phyloP scores from a whole-genome alignment of 2,113 vertebrate species.

The Paedocypris sp. region DNA sequence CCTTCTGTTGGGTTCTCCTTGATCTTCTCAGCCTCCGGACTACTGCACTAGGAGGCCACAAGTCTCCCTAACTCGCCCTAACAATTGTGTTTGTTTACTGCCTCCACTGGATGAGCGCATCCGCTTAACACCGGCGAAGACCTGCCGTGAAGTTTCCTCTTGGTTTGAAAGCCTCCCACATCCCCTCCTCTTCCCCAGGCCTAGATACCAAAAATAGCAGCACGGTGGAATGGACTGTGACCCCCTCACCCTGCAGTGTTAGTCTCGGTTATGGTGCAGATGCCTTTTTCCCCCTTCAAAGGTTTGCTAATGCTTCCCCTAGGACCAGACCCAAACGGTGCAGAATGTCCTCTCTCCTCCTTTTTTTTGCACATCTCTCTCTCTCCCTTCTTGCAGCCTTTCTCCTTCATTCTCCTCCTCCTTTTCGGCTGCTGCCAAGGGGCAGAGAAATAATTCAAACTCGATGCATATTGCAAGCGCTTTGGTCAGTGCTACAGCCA shows the following conservation, averaged over 20 bases:
- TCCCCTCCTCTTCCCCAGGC: conserved; percentile 10
- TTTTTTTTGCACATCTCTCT: conserved; percentile 4
- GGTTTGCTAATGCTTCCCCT: conserved; percentile 41
- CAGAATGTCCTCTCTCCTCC: conserved; percentile 27
- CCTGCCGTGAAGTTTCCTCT: conserved; percentile 12
- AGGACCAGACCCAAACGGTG: conserved; percentile 30
- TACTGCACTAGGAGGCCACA: conserved; percentile 15
- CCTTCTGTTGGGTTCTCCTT: conserved; percentile 8
- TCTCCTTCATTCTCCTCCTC: conserved; percentile 21
- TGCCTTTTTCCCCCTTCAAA: conserved; percentile 48
- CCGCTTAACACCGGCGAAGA: conserved; percentile 16
- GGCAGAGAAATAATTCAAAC: conserved; percentile 68
- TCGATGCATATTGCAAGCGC: conserved; percentile 63
- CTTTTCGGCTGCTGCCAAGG: conserved; percentile 45
- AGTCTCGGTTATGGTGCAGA: conserved; percentile 44
- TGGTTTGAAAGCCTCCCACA: neutral
- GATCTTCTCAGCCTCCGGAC: conserved; percentile 1
- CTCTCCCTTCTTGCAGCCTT: conserved; percentile 6
- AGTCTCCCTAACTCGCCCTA: conserved; percentile 13
- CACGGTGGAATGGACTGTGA: conserved; percentile 37
- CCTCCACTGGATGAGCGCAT: conserved; percentile 11
- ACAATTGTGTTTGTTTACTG: conserved; percentile 1
- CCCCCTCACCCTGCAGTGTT: conserved; percentile 41
- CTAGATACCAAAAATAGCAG: conserved; percentile 26
- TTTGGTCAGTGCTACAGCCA: conserved; percentile 58